A percentile compares a stretch with the other conserved stretches of the same genome.
Conservation (phyloP, 2,113 vertebrate species). For the Centropus bengalensis region DNA sequence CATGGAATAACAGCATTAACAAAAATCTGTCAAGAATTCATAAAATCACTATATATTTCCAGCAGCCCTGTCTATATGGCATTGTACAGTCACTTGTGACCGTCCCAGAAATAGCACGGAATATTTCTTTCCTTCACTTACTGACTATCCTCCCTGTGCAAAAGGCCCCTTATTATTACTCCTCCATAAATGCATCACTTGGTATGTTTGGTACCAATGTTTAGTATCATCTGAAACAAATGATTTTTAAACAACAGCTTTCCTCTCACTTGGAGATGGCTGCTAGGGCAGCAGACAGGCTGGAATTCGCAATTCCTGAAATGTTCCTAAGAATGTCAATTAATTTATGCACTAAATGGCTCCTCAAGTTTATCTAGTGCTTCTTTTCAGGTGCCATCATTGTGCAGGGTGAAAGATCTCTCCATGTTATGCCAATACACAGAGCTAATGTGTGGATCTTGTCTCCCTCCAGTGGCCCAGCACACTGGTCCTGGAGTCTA, state of each 20-base stretch:
- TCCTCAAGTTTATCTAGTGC: background rate
- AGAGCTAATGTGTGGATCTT: conserved; percentile 10
- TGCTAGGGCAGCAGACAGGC: background rate
- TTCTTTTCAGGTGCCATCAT: background rate
- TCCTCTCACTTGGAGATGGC: background rate
- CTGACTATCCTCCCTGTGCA: background rate
- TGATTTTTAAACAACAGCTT: background rate
- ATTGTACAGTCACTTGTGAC: background rate
- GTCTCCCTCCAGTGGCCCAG: conserved; percentile 65
- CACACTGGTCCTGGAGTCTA: background rate
- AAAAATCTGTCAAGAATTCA: background rate
- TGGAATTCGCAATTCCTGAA: background rate
- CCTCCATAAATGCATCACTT: background rate
- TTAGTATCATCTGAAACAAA: background rate
- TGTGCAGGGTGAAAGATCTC: background rate
- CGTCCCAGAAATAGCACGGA: background rate
- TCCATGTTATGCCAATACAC: background rate
- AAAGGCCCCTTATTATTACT: background rate
- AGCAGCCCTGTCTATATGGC: background rate
- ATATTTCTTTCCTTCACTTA: background rate
- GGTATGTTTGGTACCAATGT: background rate
- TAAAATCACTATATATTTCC: background rate
- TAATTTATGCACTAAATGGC: background rate
- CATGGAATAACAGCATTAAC: background rate
- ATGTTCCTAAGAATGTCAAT: background rate